Conservation (phyloP, 2,888 invertebrate genomes). For the Tiliacea citrago region DNA sequence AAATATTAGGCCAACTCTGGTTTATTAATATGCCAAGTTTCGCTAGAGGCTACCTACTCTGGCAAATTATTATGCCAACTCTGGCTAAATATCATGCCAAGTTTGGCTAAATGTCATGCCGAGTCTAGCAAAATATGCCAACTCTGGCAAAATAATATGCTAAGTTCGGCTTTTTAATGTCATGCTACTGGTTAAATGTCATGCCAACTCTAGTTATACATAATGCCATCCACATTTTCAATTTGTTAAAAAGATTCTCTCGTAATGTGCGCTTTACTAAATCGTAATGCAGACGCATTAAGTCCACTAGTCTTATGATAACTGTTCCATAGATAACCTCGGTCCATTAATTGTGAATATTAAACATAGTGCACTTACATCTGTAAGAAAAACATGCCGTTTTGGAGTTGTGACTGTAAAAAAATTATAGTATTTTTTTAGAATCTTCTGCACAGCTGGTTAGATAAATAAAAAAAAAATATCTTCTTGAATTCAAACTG, state of each 20-base stretch:
- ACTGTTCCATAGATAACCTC: constrained; percentile 61
- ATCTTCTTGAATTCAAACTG: constrained; percentile 6
- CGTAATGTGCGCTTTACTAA: constrained; percentile 61
- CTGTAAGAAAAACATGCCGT: constrained; percentile 26
- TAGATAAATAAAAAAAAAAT: not conserved
- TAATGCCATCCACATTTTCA: not conserved
- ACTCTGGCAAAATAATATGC: not conserved
- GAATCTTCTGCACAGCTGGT: constrained; percentile 4
- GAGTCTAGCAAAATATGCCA: no score
- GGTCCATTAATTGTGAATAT: constrained; percentile 63
- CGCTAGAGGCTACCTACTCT: no score
- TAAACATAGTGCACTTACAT: constrained; percentile 56
- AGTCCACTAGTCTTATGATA: constrained; percentile 86
- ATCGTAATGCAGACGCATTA: constrained; percentile 71
- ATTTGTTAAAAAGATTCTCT: not conserved
- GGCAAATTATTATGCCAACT: not conserved
- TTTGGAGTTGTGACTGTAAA: constrained; percentile 30
- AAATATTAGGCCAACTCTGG: not conserved
- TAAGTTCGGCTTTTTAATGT: not conserved
- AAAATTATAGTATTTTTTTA: constrained; percentile 11
- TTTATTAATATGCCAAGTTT: not conserved
- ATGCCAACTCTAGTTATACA: not conserved
- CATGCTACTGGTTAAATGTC: not conserved
- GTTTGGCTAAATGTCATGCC: no score
- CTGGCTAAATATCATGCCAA: not conserved